These are phyloP conservation scores for Halictus rubicundus DNA, from an alignment of 1,140 invertebrate species.

Conservation along the genomic window DNA sequence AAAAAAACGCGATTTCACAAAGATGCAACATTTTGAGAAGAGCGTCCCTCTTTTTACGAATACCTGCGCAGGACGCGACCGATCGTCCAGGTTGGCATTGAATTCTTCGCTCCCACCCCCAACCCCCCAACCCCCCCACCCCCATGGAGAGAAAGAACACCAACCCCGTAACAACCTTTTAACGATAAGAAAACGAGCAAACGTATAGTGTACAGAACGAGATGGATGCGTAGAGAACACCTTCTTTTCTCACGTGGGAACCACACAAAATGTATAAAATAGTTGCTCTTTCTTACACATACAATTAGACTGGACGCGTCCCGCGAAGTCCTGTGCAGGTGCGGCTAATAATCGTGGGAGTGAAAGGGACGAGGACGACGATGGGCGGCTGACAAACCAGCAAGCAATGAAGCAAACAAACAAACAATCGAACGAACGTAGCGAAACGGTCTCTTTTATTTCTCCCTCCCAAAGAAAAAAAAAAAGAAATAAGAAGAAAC, in stretches of 20 bases:
- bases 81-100: neutral
- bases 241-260: neutral
- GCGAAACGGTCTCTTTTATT: slow-evolving; percentile 18
- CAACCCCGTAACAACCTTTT: neutral
- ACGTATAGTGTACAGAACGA: neutral
- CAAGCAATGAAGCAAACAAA: neutral
- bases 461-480: slow-evolving; percentile 40
- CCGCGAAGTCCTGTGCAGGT: slow-evolving; percentile 44
- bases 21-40: slow-evolving; percentile 53
- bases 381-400: slow-evolving; percentile 10
- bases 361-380: slow-evolving; percentile 55
- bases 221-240: too few species aligned
- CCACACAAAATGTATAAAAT: neutral
- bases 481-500: neutral
- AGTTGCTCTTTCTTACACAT: slow-evolving; percentile 10
- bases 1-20: slow-evolving; percentile 58
- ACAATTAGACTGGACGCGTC: slow-evolving; percentile 20
- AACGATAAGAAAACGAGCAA: slow-evolving; percentile 13
- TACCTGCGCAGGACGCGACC: slow-evolving; percentile 33
- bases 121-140: too few species aligned
- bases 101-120: neutral
- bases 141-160: neutral
- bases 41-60: slow-evolving; percentile 54
- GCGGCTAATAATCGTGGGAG: slow-evolving; percentile 48
- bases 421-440: neutral